These are phyloP conservation scores for Turritopsis dohrnii DNA, from an alignment of 30 jellyfish, hydroid and myxozoan species.

Conservation along the genomic window DNA sequence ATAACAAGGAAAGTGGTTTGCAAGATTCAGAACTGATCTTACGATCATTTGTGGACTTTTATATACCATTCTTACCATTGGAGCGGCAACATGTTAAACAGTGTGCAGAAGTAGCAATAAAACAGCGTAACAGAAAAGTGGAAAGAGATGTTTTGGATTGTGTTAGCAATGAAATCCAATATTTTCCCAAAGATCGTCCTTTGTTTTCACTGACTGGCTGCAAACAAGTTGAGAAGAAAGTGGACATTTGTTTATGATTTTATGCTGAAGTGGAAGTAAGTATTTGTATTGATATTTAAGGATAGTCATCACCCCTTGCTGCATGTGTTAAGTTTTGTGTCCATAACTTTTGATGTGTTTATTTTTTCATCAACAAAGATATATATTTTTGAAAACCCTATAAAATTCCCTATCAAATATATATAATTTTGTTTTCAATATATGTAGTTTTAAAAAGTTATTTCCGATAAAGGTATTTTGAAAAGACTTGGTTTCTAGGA, in stretches of 20 bases:
- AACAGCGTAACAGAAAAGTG: constrained; percentile 1
- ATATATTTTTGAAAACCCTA: too few species aligned
- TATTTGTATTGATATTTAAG: too few species aligned
- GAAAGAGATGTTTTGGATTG: constrained; percentile 17
- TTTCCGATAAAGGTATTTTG: too few species aligned
- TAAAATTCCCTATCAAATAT: too few species aligned
- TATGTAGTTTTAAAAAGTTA: too few species aligned
- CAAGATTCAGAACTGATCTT: constrained; percentile 31
- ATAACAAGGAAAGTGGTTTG: constrained; percentile 48
- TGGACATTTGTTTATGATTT: constrained; percentile 1
- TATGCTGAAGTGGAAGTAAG: too few species aligned
- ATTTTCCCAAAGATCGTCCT: constrained; percentile 39
- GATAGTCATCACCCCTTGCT: too few species aligned
- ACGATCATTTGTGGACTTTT: constrained; percentile 54
- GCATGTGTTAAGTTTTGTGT: too few species aligned
- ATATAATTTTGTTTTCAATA: too few species aligned
- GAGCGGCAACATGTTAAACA: constrained; percentile 57
- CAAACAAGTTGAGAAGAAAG: constrained; percentile 39
- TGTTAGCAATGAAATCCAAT: constrained; percentile 61
- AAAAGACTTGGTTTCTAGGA: too few species aligned
- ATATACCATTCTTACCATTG: constrained; percentile 77
- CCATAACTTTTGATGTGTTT: too few species aligned
- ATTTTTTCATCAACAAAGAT: too few species aligned
- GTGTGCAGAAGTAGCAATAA: constrained; percentile 60
- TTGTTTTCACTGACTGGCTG: constrained; percentile 73